phyloP scores from a whole-genome alignment of 2,113 vertebrate species.

The Rhombomys opimus region DNA sequence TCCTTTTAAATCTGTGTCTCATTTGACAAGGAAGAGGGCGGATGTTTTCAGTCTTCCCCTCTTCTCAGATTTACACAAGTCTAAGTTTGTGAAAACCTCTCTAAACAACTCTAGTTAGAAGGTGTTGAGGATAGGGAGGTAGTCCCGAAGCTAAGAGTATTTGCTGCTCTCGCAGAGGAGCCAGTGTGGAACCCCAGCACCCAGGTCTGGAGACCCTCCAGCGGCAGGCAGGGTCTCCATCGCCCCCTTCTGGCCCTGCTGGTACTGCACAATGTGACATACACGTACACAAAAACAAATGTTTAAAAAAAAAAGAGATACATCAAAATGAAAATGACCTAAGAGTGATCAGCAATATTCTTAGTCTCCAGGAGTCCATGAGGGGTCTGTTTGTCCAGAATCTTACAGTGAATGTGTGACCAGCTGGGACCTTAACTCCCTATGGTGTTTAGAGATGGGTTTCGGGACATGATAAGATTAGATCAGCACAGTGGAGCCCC shows the following conservation, averaged over 20 bases:
- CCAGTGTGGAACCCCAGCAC: background rate
- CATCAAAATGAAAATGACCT: background rate
- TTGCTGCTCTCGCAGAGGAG: background rate
- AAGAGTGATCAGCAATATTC: background rate
- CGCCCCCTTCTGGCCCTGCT: background rate
- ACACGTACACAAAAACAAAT: background rate
- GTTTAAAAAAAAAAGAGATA: background rate
- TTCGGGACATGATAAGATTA: background rate
- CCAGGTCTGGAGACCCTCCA: too few species aligned
- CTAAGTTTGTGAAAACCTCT: background rate
- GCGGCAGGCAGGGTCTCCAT: background rate
- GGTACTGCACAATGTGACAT: background rate
- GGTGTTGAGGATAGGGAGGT: background rate
- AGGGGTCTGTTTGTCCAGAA: background rate
- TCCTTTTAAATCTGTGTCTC: background rate
- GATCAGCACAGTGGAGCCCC: background rate
- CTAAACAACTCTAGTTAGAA: slow-evolving; percentile 7
- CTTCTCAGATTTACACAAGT: background rate
- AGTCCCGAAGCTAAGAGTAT: background rate
- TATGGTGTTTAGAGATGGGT: background rate
- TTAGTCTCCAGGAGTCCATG: too few species aligned
- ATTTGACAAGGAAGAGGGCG: background rate
- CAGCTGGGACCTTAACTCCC: too few species aligned
- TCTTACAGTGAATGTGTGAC: background rate
- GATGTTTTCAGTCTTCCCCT: background rate